phyloP scores from a whole-genome alignment of 1,140 invertebrate species.

The Asbolus verrucosus region DNA sequence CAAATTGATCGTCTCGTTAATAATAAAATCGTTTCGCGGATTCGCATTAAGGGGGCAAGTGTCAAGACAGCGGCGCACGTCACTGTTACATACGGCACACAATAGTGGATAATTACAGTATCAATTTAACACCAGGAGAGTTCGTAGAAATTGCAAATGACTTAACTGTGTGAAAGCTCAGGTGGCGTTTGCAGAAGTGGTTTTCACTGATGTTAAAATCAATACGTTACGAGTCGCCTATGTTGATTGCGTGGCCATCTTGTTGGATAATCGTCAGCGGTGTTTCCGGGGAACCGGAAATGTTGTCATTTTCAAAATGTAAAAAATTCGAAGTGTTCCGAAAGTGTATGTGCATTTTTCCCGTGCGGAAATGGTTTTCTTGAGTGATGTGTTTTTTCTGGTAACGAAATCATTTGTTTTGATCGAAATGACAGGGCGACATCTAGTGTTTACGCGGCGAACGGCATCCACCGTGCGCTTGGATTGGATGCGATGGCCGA shows the following conservation, averaged over 20 bases:
- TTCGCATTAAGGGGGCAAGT: slow-evolving; percentile 11
- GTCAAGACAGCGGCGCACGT: slow-evolving; percentile 33
- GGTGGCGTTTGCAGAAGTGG: neutral
- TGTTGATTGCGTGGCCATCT: slow-evolving; percentile 27
- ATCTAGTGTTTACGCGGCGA: slow-evolving; percentile 10
- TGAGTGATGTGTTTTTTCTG: neutral
- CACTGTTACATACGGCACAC: neutral
- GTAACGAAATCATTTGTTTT: neutral
- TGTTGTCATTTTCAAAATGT: slow-evolving; percentile 28
- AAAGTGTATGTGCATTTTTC: neutral
- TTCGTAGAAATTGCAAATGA: neutral
- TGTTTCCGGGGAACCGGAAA: slow-evolving; percentile 40
- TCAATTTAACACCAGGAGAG: too few relatives aligned
- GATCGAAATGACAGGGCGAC: slow-evolving; percentile 6
- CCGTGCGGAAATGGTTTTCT: neutral
- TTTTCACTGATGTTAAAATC: neutral
- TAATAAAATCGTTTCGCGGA: slow-evolving; percentile 25
- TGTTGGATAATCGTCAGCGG: slow-evolving; percentile 15
- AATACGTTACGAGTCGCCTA: slow-evolving; percentile 44
- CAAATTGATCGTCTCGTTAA: slow-evolving; percentile 13
- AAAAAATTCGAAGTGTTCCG: slow-evolving; percentile 16
- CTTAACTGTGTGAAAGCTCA: neutral
- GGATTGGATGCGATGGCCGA: slow-evolving; percentile 48
- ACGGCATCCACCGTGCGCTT: slow-evolving; percentile 44
- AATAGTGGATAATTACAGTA: too few relatives aligned